A percentile compares a stretch with the other conserved stretches of the same genome.
Conservation (phyloP, 1,140 invertebrate genomes). For the Bactericera cockerelli region DNA sequence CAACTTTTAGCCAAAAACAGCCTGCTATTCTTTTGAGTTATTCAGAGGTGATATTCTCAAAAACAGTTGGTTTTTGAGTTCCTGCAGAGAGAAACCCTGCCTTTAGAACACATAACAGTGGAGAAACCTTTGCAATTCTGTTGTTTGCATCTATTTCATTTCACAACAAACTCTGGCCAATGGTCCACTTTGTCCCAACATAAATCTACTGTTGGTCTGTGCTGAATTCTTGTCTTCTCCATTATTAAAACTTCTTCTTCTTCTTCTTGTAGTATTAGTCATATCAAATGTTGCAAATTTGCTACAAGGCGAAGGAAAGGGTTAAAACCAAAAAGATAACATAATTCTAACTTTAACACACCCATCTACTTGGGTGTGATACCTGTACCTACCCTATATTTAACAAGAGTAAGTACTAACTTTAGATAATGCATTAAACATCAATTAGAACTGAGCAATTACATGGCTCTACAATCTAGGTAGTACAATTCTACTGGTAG, state of each 20-base stretch:
- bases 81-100: constrained; percentile 6
- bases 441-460: too few species aligned
- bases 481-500: too few species aligned
- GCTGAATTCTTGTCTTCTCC: neutral
- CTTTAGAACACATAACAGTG: constrained; percentile 13
- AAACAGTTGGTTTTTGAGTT: neutral
- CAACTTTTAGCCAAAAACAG: neutral
- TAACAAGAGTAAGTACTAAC: too few species aligned
- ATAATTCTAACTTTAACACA: too few species aligned
- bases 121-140: constrained; percentile 10
- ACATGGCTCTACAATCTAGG: too few species aligned
- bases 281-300: neutral
- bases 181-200: constrained; percentile 5
- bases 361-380: too few species aligned
- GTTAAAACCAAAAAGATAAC: neutral
- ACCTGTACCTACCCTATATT: too few species aligned
- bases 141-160: constrained; percentile 11
- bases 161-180: constrained; percentile 9
- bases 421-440: too few species aligned
- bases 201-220: constrained; percentile 7
- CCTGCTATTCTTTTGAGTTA: neutral
- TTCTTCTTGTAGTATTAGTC: constrained; percentile 11
- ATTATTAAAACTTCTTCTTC: constrained; percentile 5
- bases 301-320: neutral
- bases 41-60: neutral